Percentiles rank a stretch among this genome's conserved stretches.
These are phyloP conservation scores for Poeciliopsis presidionis DNA, from an alignment of 2,797 vertebrate species.

Conservation along the genomic window DNA sequence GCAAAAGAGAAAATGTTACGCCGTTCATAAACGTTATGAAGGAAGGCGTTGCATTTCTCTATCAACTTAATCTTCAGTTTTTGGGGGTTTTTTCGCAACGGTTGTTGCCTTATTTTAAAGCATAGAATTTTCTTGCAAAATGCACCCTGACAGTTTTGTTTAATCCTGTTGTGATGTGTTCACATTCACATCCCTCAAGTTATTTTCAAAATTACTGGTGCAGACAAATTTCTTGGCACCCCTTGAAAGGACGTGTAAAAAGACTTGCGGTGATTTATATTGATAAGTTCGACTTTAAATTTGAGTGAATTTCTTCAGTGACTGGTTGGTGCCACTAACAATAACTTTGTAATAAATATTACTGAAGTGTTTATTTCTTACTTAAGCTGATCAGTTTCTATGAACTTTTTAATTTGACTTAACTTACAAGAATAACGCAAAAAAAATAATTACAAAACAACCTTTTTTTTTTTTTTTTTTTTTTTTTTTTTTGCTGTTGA, in stretches of 20 bases:
- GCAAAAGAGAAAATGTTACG: not conserved
- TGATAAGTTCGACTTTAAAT: not conserved
- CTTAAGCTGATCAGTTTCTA: not conserved
- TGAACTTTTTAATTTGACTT: not conserved
- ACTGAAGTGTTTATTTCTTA: not conserved
- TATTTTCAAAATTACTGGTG: constrained; percentile 1
- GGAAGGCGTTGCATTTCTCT: not conserved
- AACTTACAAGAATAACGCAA: no score
- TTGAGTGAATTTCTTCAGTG: not conserved
- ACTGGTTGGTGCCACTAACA: not conserved
- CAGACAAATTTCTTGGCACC: not conserved
- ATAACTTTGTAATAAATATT: not conserved
- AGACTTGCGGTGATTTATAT: not conserved
- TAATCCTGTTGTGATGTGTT: not conserved
- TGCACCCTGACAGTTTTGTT: not conserved
- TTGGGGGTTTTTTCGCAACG: not conserved
- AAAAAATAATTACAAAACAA: no score
- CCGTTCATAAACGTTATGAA: not conserved
- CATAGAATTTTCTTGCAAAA: not conserved
- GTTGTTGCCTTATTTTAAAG: not conserved
- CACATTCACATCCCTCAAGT: not conserved
- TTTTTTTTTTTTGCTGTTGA: no score
- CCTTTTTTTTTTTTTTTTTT: no score
- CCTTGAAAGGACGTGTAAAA: not conserved
- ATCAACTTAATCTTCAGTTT: not conserved